These are phyloP conservation scores for Tridacna crocea DNA, from an alignment of 2,888 invertebrate species.

Conservation along the genomic window DNA sequence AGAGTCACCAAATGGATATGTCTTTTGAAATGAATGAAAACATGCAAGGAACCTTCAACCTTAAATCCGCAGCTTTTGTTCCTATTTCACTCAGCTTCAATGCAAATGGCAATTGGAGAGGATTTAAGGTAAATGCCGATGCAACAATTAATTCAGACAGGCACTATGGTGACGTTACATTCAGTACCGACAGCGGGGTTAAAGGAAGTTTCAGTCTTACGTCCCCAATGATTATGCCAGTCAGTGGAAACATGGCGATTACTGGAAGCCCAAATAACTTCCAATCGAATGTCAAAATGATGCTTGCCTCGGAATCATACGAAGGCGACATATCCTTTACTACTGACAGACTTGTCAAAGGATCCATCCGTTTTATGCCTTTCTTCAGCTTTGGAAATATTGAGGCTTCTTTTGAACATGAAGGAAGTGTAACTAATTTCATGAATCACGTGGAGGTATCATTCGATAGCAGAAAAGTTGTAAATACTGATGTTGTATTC, in stretches of 20 bases:
- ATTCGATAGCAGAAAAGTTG: constrained; percentile 36
- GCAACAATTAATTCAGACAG: constrained; percentile 11
- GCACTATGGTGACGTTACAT: not conserved
- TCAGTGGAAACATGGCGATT: not conserved
- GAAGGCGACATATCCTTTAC: constrained; percentile 15
- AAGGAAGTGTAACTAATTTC: constrained; percentile 26
- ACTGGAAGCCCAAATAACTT: constrained; percentile 12
- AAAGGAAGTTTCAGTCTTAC: constrained; percentile 1
- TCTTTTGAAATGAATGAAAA: not conserved
- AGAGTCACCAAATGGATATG: not conserved
- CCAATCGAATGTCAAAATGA: not conserved
- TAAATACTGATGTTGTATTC: constrained; percentile 51
- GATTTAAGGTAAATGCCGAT: constrained; percentile 9
- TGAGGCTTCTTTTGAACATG: constrained; percentile 29
- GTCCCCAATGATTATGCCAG: constrained; percentile 11
- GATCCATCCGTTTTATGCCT: not conserved
- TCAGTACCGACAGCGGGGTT: not conserved
- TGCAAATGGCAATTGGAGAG: not conserved
- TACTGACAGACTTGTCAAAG: constrained; percentile 18
- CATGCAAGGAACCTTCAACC: not conserved
- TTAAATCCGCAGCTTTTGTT: not conserved
- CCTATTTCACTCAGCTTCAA: not conserved
- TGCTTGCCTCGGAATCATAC: not conserved
- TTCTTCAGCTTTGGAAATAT: not conserved
- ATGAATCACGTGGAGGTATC: constrained; percentile 31